Base-by-base conservation (phyloP, 2,888 invertebrate species). In the Lysandra bellargus region DNA sequence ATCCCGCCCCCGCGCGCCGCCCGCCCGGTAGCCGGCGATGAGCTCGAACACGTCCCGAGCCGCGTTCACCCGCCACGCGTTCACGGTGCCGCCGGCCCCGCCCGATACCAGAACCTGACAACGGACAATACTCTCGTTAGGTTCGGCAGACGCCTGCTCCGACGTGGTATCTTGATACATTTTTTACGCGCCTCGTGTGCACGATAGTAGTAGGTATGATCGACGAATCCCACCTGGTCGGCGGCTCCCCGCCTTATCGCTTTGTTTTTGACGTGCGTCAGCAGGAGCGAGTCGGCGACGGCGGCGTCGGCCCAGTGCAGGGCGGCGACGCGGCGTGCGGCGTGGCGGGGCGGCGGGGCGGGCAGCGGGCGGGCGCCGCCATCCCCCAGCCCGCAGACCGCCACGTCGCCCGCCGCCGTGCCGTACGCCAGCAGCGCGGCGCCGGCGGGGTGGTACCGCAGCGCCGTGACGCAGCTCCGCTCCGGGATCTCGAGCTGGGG, bases 21-120 rank as follows among this genome's bases (percentile, higher is more conserved):
- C 81, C 89, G 92, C 0, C 90, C 88, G 78, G 79, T 91, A 94
- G 0, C 87, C 84, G 0, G 89, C 82, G 0, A 94, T 85, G 12
- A 85, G 88, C 44, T 92, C 90, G 69, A 94, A 92, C 0, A 88
- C 84, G 76, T 89, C 89, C 1, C 83, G 79, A 78, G 86, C 87
- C 0, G 86, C 84, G 75, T 94, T 93, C 0, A 92, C 92, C 82
- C 90, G 91, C 93, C 93, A 94, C 0, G 89, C 87, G 82, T 90
- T 91, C 0, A 94, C 40, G 0, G 88, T 88, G 0, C 93, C 87
- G 49, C 85, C 84, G 60, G 81, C 80, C 4, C 85, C 85, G 4
- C 85, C 82, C 1, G 85, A 83, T 12, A 84, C 69, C 1, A 85
- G 79, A 6, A 85, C 82, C 82, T 83, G 80, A 7, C 79, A n/a